Conservation (phyloP, 2,888 invertebrate genomes). For the Patella caerulea region DNA sequence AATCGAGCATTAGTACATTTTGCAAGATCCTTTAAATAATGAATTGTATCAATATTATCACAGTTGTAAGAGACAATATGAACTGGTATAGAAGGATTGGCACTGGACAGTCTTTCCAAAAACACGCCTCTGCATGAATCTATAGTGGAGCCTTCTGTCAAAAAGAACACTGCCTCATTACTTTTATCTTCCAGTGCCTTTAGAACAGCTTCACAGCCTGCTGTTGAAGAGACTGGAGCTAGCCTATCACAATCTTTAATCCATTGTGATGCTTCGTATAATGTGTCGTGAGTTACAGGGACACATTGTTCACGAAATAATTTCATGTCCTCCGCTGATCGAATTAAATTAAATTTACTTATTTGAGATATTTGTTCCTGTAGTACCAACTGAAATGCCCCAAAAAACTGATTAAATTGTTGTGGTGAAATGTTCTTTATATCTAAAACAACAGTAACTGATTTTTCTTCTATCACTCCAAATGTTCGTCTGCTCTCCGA, state of each 20-base stretch:
- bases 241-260: constrained; percentile 62
- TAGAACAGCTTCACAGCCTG: constrained; percentile 68
- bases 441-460: constrained; percentile 67
- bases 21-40: constrained; percentile 63
- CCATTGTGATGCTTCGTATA: constrained; percentile 69
- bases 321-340: constrained; percentile 67
- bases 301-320: constrained; percentile 62
- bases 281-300: constrained; percentile 66
- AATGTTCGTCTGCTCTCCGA: constrained; percentile 69
- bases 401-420: constrained; percentile 68
- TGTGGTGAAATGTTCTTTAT: constrained; percentile 67
- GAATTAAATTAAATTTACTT: constrained; percentile 69
- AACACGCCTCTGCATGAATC: constrained; percentile 67
- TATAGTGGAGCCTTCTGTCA: constrained; percentile 68
- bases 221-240: constrained; percentile 61
- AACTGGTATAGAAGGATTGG: constrained; percentile 56
- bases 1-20: constrained; percentile 65
- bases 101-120: constrained; percentile 62
- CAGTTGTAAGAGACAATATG: constrained; percentile 71
- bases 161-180: constrained; percentile 69
- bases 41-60: constrained; percentile 62
- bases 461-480: constrained; percentile 69
- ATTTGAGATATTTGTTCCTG: constrained; percentile 68
- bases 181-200: constrained; percentile 63
- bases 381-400: constrained; percentile 64